phyloP scores from a whole-genome alignment of 2,888 invertebrate species.

The Phlogophora meticulosa region DNA sequence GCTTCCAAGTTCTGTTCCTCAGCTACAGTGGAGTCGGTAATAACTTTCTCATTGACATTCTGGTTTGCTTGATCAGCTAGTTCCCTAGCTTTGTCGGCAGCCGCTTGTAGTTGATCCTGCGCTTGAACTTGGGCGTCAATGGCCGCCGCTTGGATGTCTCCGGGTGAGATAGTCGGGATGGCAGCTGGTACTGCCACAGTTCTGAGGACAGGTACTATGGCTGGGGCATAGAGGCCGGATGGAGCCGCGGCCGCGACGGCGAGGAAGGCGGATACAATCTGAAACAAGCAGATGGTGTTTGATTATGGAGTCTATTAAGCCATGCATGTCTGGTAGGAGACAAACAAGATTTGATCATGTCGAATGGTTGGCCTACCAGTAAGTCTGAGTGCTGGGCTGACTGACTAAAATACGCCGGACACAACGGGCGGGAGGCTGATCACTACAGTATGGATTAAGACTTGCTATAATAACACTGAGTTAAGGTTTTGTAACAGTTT shows the following conservation, averaged over 20 bases:
- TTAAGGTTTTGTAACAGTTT: no score
- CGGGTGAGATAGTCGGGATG: conserved; percentile 78
- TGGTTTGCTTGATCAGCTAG: conserved; percentile 74
- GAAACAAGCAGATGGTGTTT: conserved; percentile 41
- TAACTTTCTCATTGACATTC: conserved; percentile 74
- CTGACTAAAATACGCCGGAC: no score
- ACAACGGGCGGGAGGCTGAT: no score
- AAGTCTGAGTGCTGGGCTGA: background rate
- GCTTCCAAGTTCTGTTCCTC: conserved; percentile 75
- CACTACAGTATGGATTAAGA: no score
- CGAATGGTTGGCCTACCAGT: background rate
- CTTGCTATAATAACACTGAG: no score
- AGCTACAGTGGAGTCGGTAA: conserved; percentile 72
- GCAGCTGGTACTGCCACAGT: conserved; percentile 67
- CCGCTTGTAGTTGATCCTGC: conserved; percentile 75
- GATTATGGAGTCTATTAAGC: background rate
- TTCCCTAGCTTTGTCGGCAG: conserved; percentile 77
- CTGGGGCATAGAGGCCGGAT: conserved; percentile 65
- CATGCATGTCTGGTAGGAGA: background rate
- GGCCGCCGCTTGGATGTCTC: conserved; percentile 84
- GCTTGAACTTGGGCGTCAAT: conserved; percentile 79
- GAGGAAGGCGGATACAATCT: conserved; percentile 81
- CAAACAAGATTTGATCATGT: no score
- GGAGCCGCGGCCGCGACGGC: conserved; percentile 83
- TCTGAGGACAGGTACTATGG: conserved; percentile 55